Evolutionary conservation across 1,140 invertebrate species (phyloP).

Genomic region (Drosophila ohnishii): DNA sequence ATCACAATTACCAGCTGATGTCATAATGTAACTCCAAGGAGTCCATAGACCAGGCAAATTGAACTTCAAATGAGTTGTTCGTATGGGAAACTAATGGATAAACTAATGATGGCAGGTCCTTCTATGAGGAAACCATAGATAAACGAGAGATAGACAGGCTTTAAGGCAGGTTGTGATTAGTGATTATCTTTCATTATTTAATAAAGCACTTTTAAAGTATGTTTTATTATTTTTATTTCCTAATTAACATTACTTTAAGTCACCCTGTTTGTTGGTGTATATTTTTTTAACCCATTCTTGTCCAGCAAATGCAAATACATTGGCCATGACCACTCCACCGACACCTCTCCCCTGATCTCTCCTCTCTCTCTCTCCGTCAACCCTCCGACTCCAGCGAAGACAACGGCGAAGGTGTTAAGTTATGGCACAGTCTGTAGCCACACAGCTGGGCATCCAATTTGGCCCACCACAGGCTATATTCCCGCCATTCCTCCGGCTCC

Average conservation of each 20-base stretch:
- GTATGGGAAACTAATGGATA: not conserved
- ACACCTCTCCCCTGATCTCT: not conserved
- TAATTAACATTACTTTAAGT: not conserved
- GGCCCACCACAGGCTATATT: slow-evolving; percentile 43
- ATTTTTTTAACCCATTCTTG: not conserved
- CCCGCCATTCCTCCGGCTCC: slow-evolving; percentile 13
- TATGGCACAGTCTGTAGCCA: slow-evolving; percentile 72
- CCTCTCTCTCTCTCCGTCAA: not conserved
- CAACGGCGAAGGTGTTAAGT: slow-evolving; percentile 77
- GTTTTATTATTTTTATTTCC: not conserved
- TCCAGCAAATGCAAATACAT: slow-evolving; percentile 3
- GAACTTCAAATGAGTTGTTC: slow-evolving; percentile 28
- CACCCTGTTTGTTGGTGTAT: slow-evolving; percentile 20
- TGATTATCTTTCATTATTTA: no score
- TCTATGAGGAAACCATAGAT: not conserved
- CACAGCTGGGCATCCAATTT: slow-evolving; percentile 80
- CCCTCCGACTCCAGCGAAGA: slow-evolving; percentile 46
- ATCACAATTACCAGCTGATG: slow-evolving; percentile 52
- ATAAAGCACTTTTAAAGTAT: not conserved
- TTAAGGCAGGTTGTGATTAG: not conserved
- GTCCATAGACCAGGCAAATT: slow-evolving; percentile 2
- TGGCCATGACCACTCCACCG: slow-evolving; percentile 3
- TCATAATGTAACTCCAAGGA: slow-evolving; percentile 30
- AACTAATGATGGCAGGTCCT: slow-evolving; percentile 7
- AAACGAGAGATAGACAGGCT: not conserved